Percentiles rank a stretch among this genome's conserved stretches.
Conservation (phyloP, 2,113 vertebrate species). For the Lepisosteus osseus region DNA sequence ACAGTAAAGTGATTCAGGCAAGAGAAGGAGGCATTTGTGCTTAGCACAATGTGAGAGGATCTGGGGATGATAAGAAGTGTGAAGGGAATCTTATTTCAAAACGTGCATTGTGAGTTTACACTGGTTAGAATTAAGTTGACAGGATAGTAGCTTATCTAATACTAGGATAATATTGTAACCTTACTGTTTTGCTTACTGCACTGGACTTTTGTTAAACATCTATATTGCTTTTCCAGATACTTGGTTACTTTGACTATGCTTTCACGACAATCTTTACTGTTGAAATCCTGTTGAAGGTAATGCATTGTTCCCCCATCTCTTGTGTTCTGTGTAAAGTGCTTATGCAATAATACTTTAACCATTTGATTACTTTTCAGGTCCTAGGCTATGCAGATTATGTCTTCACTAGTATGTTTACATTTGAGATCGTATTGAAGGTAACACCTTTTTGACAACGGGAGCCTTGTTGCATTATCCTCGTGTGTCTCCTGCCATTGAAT, state of each 20-base stretch:
- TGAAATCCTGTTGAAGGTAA: constrained; percentile 99
- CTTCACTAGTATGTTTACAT: constrained; percentile 99
- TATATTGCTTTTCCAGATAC: constrained; percentile 95
- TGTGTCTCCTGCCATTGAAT: constrained; percentile 81
- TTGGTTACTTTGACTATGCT: constrained; percentile 99
- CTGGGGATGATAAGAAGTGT: too few species aligned
- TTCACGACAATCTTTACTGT: constrained; percentile 99
- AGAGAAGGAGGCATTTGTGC: too few species aligned
- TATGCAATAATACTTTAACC: constrained; percentile 80
- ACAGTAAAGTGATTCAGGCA: too few species aligned
- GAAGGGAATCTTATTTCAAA: too few species aligned
- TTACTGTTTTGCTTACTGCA: too few species aligned
- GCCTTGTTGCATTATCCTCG: constrained; percentile 79
- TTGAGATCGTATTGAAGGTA: constrained; percentile 99
- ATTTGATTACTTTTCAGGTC: constrained; percentile 93
- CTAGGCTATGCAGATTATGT: constrained; percentile 99
- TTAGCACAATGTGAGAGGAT: too few species aligned
- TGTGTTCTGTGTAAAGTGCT: constrained; percentile 59
- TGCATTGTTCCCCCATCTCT: constrained; percentile 61
- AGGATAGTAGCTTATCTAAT: too few species aligned
- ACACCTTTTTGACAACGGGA: constrained; percentile 74
- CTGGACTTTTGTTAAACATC: constrained; percentile 64
- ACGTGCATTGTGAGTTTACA: too few species aligned
- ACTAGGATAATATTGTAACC: too few species aligned
- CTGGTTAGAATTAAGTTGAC: too few species aligned